Evolutionary conservation across 1,140 invertebrate species (phyloP), one percentile per base, ranked within the genome.

Genomic region (Heterodera schachtii): DNA sequence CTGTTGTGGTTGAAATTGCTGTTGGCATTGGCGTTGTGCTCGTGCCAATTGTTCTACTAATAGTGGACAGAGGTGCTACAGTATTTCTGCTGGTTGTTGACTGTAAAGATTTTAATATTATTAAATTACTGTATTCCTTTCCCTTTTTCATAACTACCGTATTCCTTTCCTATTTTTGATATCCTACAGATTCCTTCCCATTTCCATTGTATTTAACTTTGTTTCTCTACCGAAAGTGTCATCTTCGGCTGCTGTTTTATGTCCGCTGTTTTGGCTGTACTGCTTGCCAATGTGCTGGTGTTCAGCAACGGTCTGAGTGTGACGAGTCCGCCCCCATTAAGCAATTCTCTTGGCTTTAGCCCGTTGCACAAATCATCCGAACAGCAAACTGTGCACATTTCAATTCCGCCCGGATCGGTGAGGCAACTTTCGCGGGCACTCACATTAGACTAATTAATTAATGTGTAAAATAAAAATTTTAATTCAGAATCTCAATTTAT

Each of bases 341-440:
- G 60, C 31, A 76, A 76, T 13, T 76, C 11, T 13, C 60, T 64
- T 47, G 75, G 75, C 75, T 13, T 41, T 69, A 13, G n/a, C 5
- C 60, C 49, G 31, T 76, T 76, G 60, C 75, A 76, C 31, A 76
- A 76, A 52, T 52, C 49, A 31, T 60, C 75, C 19, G 75, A 76
- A 64, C 75, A 76, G 31, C 75, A 76, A 46, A 43, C n/a, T 41
- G 60, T 76, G 60, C 75, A 76, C 2, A n/a, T 76, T 76, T 76
- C 75, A 13, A 76, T n/a, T 13, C 75, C 75, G n/a, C 31, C 49
- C 21, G 31, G 44, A 13, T 46, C 31, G n/a, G 75, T 76, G 19
- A 21, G 75, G 60, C 75, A 76, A 52, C 75, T 76, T 21, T 76
- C 49, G 19, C 75, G 49, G 31, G 47, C 47, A 76, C 75, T 76